Evolutionary conservation across 1,140 invertebrate genomes (phyloP).

Genomic region (Diuraphis noxia): DNA sequence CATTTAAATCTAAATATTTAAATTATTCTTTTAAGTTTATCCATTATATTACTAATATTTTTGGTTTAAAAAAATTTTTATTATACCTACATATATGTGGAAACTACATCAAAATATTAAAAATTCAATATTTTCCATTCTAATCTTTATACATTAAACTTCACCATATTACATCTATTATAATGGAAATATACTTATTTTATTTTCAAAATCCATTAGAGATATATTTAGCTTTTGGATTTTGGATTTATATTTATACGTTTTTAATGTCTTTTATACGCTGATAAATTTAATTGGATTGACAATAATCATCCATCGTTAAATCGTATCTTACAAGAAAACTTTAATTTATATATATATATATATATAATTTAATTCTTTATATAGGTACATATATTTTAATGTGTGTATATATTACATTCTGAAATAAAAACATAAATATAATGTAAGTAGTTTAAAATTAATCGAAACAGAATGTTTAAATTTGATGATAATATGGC

Average conservation of each 20-base stretch:
- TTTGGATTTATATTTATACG: neutral
- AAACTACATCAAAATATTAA: neutral
- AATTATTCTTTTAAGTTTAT: neutral
- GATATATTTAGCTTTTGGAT: neutral
- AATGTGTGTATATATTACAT: neutral
- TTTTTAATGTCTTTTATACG: neutral
- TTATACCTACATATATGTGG: neutral
- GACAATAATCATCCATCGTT: neutral
- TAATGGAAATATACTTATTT: neutral
- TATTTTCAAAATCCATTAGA: neutral
- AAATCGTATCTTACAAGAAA: too few species aligned
- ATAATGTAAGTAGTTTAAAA: neutral
- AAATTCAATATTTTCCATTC: neutral
- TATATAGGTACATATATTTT: neutral
- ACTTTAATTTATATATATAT: neutral
- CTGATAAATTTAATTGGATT: neutral
- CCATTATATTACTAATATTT: neutral
- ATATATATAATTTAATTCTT: too few species aligned
- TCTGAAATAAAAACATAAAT: neutral
- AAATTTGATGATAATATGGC: neutral
- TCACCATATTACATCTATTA: neutral
- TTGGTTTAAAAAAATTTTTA: neutral
- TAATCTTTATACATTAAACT: neutral
- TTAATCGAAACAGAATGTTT: neutral
- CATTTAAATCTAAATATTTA: constrained; percentile 41